Percentiles rank a stretch among this genome's conserved stretches.
Evolutionary conservation across 2,113 vertebrate genomes (phyloP).

Genomic region (Mirounga angustirostris): DNA sequence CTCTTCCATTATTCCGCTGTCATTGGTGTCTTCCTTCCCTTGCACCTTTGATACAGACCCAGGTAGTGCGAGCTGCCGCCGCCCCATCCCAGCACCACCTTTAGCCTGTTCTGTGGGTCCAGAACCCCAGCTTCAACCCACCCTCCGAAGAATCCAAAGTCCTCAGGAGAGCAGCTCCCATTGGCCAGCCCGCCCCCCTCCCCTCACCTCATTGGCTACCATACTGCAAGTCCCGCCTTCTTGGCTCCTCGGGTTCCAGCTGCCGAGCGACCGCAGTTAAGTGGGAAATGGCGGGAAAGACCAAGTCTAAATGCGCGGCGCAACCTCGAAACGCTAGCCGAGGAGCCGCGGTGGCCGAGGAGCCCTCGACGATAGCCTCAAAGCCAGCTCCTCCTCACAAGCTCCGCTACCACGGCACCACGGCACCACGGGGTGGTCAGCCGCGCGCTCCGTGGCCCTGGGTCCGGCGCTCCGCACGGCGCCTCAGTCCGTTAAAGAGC

Average conservation of each 20-base stretch:
- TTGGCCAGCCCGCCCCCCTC: slow-evolving; percentile 3
- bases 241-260: background rate
- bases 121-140: background rate
- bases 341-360: background rate
- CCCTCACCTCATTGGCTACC: slow-evolving; percentile 23
- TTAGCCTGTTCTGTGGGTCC: background rate
- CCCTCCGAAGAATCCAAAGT: background rate
- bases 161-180: background rate
- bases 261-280: fast-evolving
- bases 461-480: background rate
- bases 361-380: background rate
- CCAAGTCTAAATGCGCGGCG: background rate
- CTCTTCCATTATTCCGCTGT: background rate
- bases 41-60: background rate
- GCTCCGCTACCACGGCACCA: background rate
- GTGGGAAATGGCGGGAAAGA: slow-evolving; percentile 64
- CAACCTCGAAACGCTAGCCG: background rate
- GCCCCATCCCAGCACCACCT: background rate
- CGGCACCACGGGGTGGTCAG: background rate
- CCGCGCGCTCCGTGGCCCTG: background rate
- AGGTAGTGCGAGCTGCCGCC: background rate
- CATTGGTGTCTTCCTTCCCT: background rate
- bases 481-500: background rate
- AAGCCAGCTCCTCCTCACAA: background rate
- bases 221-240: slow-evolving; percentile 46